A percentile compares a stretch with the other conserved stretches of the same genome.
Conservation (phyloP, 2,888 invertebrate genomes). For the Isotomurus palustris region DNA sequence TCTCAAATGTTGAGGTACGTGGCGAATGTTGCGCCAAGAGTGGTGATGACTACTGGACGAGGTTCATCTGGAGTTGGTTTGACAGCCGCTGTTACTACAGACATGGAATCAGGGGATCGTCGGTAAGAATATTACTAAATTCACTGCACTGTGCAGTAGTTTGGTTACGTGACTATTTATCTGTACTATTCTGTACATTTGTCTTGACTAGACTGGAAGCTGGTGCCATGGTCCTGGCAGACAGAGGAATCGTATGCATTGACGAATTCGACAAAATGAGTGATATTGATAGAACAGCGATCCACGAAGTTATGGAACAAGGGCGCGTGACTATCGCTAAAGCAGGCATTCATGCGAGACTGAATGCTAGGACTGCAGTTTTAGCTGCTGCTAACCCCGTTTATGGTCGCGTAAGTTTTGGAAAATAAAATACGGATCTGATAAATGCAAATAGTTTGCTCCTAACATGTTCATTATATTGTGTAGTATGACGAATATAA, state of each 20-base stretch:
- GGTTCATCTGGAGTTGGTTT: slow-evolving; percentile 98
- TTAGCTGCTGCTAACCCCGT: slow-evolving; percentile 99
- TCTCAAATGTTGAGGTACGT: slow-evolving; percentile 94
- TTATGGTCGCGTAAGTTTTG: slow-evolving; percentile 75
- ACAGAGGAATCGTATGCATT: slow-evolving; percentile 80
- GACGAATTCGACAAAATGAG: slow-evolving; percentile 99
- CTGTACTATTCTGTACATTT: neutral
- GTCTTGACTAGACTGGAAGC: slow-evolving; percentile 69
- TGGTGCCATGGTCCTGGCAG: slow-evolving; percentile 98
- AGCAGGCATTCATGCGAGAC: slow-evolving; percentile 93
- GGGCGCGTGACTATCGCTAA: slow-evolving; percentile 96
- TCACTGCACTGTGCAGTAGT: neutral
- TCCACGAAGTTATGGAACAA: slow-evolving; percentile 99
- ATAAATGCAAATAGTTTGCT: too few species aligned
- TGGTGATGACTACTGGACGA: slow-evolving; percentile 94
- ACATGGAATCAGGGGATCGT: slow-evolving; percentile 84
- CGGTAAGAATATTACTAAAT: slow-evolving; percentile 50
- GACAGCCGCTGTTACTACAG: slow-evolving; percentile 96
- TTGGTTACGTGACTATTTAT: neutral
- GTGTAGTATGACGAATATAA: slow-evolving; percentile 95
- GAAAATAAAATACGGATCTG: too few species aligned
- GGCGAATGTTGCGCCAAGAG: slow-evolving; percentile 86
- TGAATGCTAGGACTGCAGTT: slow-evolving; percentile 96
- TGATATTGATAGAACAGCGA: slow-evolving; percentile 96
- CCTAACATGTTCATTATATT: slow-evolving; percentile 29